Conservation (phyloP, 2,113 vertebrate species). For the Anarhynchus alexandrinus region DNA sequence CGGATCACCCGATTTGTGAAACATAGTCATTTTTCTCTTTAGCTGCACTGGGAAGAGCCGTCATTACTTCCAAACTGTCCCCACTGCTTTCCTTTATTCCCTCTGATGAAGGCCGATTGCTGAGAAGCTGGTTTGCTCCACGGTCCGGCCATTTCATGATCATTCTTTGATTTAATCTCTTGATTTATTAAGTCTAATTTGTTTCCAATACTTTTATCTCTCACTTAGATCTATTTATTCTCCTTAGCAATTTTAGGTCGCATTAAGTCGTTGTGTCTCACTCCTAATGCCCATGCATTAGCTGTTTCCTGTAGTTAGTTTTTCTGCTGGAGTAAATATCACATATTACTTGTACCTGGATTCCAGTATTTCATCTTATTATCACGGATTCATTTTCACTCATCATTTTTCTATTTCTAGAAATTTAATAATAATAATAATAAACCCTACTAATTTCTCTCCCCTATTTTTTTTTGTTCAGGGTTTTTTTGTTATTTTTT, state of each 20-base stretch:
- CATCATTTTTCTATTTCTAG: not conserved
- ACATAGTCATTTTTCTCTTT: not conserved
- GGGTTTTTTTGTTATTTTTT: not conserved
- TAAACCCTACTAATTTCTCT: not conserved
- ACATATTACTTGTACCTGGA: not conserved
- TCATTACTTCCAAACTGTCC: not conserved
- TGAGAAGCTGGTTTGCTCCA: not conserved
- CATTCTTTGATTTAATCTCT: not conserved
- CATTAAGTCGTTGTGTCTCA: fast-evolving
- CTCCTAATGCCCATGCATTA: not conserved
- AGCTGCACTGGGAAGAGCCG: fast-evolving
- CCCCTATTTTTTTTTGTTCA: not conserved
- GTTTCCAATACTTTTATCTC: not conserved
- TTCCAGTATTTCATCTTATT: not conserved
- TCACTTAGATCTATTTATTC: not conserved
- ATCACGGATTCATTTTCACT: not conserved
- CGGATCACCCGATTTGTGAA: not conserved
- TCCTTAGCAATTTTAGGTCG: not conserved
- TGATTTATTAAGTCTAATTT: not conserved
- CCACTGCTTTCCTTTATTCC: not conserved
- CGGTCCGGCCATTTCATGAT: fast-evolving
- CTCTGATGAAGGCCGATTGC: not conserved
- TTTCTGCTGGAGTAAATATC: not conserved
- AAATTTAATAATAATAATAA: not conserved
- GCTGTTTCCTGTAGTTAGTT: not conserved